Evolutionary conservation across 2,113 vertebrate genomes (phyloP).

Genomic region (Oncorhynchus gorbuscha): DNA sequence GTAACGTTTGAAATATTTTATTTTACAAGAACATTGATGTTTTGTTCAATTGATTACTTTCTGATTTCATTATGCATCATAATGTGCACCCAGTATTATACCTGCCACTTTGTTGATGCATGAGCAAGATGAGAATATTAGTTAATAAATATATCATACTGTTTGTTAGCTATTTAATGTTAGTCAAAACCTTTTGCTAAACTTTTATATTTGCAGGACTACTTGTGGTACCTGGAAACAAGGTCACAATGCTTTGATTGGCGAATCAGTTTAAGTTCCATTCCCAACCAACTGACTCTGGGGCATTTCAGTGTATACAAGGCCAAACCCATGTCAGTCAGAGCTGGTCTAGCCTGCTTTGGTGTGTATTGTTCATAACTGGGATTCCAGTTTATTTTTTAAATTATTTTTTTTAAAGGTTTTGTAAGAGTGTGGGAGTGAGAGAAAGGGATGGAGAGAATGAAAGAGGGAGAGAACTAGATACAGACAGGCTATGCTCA

Average conservation of each 20-base stretch:
- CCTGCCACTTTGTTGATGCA: slow-evolving; percentile 74
- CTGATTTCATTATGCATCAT: slow-evolving; percentile 50
- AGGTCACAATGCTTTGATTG: slow-evolving; percentile 16
- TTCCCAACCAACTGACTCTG: background rate
- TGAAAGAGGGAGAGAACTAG: slow-evolving; percentile 34
- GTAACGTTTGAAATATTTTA: slow-evolving; percentile 61
- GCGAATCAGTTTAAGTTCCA: background rate
- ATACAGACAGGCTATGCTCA: slow-evolving; percentile 10
- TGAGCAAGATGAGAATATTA: slow-evolving; percentile 69
- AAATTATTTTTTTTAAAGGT: background rate
- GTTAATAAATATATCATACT: slow-evolving; percentile 58
- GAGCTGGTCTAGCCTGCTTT: background rate
- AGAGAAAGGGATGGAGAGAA: background rate
- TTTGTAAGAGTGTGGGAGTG: slow-evolving; percentile 2
- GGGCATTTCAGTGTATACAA: background rate
- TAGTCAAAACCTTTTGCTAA: slow-evolving; percentile 54
- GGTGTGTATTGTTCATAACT: background rate
- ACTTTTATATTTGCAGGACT: slow-evolving; percentile 53
- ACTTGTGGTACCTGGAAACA: slow-evolving; percentile 15
- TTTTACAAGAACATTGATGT: slow-evolving; percentile 54
- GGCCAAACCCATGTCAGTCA: background rate
- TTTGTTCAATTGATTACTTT: slow-evolving; percentile 46
- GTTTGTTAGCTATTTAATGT: slow-evolving; percentile 56
- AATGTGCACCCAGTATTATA: slow-evolving; percentile 62
- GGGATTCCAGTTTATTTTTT: background rate